phyloP scores from a whole-genome alignment of 2,888 invertebrate genomes.

The Pogonocherus hispidulus region DNA sequence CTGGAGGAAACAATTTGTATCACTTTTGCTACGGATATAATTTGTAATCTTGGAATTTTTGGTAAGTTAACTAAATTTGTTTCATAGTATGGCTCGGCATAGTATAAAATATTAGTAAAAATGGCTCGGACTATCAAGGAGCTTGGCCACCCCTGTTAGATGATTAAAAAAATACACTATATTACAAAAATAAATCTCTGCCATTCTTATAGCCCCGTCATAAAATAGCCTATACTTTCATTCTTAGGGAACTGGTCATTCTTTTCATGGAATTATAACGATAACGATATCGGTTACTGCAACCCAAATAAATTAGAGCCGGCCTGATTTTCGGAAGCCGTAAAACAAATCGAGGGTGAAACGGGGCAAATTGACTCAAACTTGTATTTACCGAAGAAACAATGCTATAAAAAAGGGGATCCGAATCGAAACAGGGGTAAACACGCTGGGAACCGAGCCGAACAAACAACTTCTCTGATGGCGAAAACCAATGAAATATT shows the following conservation, averaged over 20 bases:
- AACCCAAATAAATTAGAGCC: slow-evolving; percentile 22
- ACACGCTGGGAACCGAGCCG: background rate
- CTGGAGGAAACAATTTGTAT: too few species aligned
- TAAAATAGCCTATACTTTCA: too few species aligned
- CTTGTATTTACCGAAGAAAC: slow-evolving; percentile 27
- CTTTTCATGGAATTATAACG: background rate
- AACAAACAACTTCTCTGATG: slow-evolving; percentile 3
- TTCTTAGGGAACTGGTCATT: background rate
- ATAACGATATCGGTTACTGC: background rate
- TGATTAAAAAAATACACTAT: too few species aligned
- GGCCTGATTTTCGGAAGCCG: slow-evolving; percentile 5
- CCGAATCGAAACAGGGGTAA: background rate
- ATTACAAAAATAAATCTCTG: too few species aligned
- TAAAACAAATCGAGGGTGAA: slow-evolving; percentile 34
- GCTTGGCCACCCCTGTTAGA: too few species aligned
- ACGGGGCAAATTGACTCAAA: slow-evolving; percentile 25
- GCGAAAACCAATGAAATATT: slow-evolving; percentile 14
- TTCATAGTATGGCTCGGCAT: too few species aligned
- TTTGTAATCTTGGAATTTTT: too few species aligned
- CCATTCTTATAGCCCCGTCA: too few species aligned
- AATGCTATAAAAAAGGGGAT: slow-evolving; percentile 26
- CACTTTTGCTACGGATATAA: too few species aligned
- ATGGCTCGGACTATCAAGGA: too few species aligned
- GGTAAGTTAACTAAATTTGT: too few species aligned
- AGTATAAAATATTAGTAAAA: too few species aligned